Base-by-base conservation (phyloP, 2,797 vertebrate genomes). In the Myotis pilosus region DNA sequence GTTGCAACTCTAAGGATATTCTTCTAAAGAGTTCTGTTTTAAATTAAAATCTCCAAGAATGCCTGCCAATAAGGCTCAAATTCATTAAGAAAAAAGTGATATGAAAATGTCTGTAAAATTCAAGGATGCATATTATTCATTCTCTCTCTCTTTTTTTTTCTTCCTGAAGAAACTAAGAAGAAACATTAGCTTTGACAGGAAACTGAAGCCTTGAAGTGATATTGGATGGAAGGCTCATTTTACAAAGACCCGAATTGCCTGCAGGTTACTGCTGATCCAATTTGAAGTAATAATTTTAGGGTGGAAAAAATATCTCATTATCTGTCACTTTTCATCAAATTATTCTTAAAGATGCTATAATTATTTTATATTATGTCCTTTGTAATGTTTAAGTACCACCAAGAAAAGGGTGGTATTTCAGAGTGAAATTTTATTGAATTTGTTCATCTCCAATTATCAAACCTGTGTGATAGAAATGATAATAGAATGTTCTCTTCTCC, bases 371-470 rank as follows among this genome's bases (percentile, higher is more conserved):
- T 90, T 92, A 74, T 74, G 55, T 28, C 38, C 12, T 85, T 92
- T 91, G 22, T 88, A 87, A 88, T 90, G 74, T 82, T 89, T 90
- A 94, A 87, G 49, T 84, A 82, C 12, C 57, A 64, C 22, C 87
- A 76, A 68, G n/a, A 44, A 88, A 92, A 92, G 22, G 7, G 28
- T 86, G n/a, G 25, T 78, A 69, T 96, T 90, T 94, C 36, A 87
- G 82, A 57, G 38, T 41, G 16, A 95, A 84, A 72, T 80, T 64
- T 28, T 89, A 93, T 72, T 90, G 78, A 19, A 55, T 90, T 95
- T 94, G 6, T 85, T 96, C 68, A 88, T 94, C 36, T 93, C 91
- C 75, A 82, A 74, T 95, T 84, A 81, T 66, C 19, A 57, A 91
- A 74, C 33, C 8, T 82, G 23, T 69, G 36, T 76, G 47, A 76